These are phyloP conservation scores for Netta rufina DNA, from an alignment of 2,797 vertebrate genomes.

Conservation along the genomic window DNA sequence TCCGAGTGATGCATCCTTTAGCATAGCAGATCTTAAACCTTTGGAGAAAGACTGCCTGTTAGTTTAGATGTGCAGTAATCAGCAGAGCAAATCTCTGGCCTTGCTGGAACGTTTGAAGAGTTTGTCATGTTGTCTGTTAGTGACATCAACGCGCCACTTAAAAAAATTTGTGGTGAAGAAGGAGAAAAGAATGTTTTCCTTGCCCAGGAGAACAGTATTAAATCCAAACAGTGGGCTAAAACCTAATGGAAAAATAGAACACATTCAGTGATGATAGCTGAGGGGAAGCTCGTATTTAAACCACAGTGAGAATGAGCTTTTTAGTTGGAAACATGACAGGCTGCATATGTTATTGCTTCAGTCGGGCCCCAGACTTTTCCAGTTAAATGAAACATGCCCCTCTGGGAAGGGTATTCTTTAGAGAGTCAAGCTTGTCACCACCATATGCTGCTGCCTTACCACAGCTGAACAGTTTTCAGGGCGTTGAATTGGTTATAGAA, in stretches of 20 bases:
- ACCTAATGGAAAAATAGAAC: neutral
- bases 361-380: constrained; percentile 9
- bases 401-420: neutral
- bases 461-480: neutral
- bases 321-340: neutral
- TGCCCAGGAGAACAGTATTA: neutral
- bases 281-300: constrained; percentile 27
- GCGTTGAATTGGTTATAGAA: neutral
- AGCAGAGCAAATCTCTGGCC: neutral
- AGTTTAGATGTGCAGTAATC: neutral
- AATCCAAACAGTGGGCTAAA: neutral
- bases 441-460: neutral
- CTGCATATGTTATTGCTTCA: neutral
- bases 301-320: neutral
- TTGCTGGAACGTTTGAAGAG: neutral
- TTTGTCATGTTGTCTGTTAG: neutral
- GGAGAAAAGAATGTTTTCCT: rapidly evolving
- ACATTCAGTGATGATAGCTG: neutral
- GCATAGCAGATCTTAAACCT: neutral
- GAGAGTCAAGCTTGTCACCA: neutral
- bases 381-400: neutral
- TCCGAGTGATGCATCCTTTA: neutral
- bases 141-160: neutral
- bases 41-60: neutral
- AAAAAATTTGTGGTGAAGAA: neutral